Percentiles rank a stretch among this genome's conserved stretches.
phyloP scores from a whole-genome alignment of 2,113 vertebrate species.

The Anhinga anhinga region DNA sequence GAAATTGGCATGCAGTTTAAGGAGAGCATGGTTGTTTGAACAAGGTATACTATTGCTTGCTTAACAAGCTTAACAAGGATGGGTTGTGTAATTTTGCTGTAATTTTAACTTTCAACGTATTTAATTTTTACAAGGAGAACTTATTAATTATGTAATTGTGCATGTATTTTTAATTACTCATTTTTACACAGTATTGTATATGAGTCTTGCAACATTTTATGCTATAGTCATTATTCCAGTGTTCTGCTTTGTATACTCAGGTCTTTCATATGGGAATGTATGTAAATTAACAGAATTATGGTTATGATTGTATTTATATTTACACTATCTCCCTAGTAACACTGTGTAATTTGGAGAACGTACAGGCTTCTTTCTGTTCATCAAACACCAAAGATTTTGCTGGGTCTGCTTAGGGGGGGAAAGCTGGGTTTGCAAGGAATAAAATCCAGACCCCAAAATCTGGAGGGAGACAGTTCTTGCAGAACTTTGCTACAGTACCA shows the following conservation, averaged over 20 bases:
- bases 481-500: background rate
- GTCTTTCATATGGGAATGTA: background rate
- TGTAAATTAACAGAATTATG: background rate
- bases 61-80: background rate
- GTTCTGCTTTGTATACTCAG: background rate
- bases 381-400: background rate
- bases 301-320: background rate
- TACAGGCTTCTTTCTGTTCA: background rate
- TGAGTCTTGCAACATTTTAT: background rate
- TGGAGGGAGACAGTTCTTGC: background rate
- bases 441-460: background rate
- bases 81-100: background rate
- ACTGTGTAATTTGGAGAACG: background rate
- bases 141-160: background rate
- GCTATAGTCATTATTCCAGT: background rate
- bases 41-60: background rate
- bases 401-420: background rate
- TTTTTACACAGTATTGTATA: background rate
- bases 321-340: background rate
- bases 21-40: background rate
- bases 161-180: background rate
- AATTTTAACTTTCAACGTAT: background rate
- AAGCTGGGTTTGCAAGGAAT: background rate
- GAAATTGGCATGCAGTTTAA: too few relatives aligned
- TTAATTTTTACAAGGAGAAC: background rate